Percentiles rank a stretch among this genome's conserved stretches.
phyloP scores from a whole-genome alignment of 2,113 vertebrate species.

The Pomatostomus ruficeps region DNA sequence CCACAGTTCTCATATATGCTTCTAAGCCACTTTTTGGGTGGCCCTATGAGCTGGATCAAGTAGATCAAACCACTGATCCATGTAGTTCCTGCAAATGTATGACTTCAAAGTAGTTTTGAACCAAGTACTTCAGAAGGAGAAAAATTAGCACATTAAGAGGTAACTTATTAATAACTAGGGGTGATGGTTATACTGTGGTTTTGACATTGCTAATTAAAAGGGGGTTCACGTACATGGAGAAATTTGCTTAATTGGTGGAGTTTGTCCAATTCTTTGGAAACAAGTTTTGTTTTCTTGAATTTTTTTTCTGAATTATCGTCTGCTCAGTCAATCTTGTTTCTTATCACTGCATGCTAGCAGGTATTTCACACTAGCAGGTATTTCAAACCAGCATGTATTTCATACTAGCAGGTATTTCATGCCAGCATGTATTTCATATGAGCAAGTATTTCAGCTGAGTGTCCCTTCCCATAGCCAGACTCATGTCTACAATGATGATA shows the following conservation, averaged over 20 bases:
- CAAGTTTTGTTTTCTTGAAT: not conserved
- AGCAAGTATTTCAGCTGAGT: not conserved
- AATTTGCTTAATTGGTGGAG: not conserved
- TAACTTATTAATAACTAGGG: not conserved
- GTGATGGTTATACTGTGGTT: not conserved
- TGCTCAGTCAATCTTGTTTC: not conserved
- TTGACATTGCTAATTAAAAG: not conserved
- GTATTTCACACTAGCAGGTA: not conserved
- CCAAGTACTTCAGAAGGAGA: not conserved
- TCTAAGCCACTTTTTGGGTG: not conserved
- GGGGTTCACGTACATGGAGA: not conserved
- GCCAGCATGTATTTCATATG: not conserved
- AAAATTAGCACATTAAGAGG: not conserved
- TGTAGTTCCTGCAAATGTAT: not conserved
- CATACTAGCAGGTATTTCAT: not conserved
- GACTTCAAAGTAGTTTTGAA: not conserved
- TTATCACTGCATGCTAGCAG: fast-evolving
- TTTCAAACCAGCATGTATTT: not conserved
- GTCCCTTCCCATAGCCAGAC: not conserved
- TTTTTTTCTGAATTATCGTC: not conserved
- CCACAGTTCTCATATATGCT: not conserved
- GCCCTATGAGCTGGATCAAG: not conserved
- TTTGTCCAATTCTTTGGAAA: not conserved
- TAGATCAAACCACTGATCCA: not conserved
- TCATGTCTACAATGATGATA: not conserved